phyloP scores from a whole-genome alignment of 2,888 invertebrate species.

The Synergus umbraculus region DNA sequence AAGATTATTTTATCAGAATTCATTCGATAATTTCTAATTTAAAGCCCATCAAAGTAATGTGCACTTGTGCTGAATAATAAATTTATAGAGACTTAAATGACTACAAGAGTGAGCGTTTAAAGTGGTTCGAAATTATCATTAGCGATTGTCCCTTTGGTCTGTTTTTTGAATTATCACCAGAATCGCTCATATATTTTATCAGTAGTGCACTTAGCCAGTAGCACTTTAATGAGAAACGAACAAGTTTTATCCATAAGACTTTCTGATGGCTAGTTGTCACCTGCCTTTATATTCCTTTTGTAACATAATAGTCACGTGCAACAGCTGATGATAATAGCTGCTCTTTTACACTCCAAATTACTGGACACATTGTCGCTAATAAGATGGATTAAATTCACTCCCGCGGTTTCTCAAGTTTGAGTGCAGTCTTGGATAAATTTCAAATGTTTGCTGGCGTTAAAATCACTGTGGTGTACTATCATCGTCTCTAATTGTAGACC shows the following conservation, averaged over 20 bases:
- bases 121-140: neutral
- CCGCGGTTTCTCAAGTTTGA: neutral
- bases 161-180: conserved; percentile 28
- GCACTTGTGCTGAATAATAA: neutral
- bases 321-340: conserved; percentile 19
- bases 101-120: neutral
- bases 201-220: conserved; percentile 28
- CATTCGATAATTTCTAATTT: no score
- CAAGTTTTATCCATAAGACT: conserved; percentile 34
- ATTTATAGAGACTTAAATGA: neutral
- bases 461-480: conserved; percentile 34
- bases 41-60: no score
- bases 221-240: conserved; percentile 10
- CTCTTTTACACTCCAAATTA: neutral
- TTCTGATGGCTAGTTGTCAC: conserved; percentile 37
- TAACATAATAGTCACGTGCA: conserved; percentile 1
- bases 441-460: conserved; percentile 29
- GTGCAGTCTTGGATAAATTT: conserved; percentile 2
- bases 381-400: conserved; percentile 15
- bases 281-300: conserved; percentile 20
- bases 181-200: conserved; percentile 27
- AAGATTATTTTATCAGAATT: neutral
- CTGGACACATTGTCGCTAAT: conserved; percentile 26
- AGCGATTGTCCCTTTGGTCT: conserved; percentile 2
- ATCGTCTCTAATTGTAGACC: conserved; percentile 36